A percentile compares a stretch with the other conserved stretches of the same genome.
Conservation (phyloP, 1,140 invertebrate species). For the Temnothorax nylanderi region DNA sequence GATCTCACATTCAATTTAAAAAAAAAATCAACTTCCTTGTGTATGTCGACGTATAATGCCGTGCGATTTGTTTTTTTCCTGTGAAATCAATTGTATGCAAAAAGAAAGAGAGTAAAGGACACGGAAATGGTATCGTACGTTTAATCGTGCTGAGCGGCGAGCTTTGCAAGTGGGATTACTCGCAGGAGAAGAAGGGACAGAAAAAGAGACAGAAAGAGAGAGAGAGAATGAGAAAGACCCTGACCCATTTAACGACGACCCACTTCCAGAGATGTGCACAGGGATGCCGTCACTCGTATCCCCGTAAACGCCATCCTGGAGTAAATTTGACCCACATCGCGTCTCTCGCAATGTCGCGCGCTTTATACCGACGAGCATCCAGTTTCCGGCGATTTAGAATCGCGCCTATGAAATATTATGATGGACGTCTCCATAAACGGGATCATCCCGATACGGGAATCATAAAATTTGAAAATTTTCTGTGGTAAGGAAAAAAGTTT, state of each 20-base stretch:
- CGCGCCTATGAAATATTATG: neutral
- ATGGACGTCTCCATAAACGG: neutral
- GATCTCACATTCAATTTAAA: neutral
- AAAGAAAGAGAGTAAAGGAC: neutral
- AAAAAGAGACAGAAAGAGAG: neutral
- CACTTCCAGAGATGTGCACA: slow-evolving; percentile 60
- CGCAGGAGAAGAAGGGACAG: neutral
- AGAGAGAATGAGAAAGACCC: slow-evolving; percentile 62
- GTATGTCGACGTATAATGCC: neutral
- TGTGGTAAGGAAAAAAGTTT: neutral
- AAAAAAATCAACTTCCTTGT: neutral
- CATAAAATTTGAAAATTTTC: neutral
- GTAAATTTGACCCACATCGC: slow-evolving; percentile 79
- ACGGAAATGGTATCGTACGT: neutral
- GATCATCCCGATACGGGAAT: neutral
- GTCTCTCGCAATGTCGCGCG: slow-evolving; percentile 74
- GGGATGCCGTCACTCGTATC: slow-evolving; percentile 32
- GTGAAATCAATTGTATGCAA: neutral
- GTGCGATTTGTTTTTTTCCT: neutral
- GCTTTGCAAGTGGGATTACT: slow-evolving; percentile 11
- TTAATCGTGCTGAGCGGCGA: slow-evolving; percentile 23
- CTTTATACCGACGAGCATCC: slow-evolving; percentile 41
- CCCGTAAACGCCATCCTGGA: slow-evolving; percentile 69
- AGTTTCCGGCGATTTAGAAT: slow-evolving; percentile 6
- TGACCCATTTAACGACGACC: slow-evolving; percentile 80